Base-by-base conservation (phyloP, 2,797 vertebrate genomes). In the Triplophysa bombifrons region DNA sequence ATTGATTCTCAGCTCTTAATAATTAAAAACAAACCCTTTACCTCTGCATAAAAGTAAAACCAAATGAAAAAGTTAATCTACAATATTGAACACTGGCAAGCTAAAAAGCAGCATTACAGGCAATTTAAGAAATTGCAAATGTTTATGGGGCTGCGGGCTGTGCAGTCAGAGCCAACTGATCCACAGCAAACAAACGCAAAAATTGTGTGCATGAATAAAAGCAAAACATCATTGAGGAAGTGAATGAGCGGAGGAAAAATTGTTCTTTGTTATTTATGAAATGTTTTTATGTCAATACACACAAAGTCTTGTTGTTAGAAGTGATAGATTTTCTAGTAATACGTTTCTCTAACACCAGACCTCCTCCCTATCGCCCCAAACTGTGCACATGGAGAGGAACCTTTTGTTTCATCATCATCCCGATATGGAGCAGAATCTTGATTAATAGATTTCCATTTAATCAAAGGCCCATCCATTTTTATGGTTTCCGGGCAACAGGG, bases 391-490 rank as follows among this genome's bases (percentile, higher is more conserved):
- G 58, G 60, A 58, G 64, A 58, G 64, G 19, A 3, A 85, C 71
- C 76, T 75, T 74, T 38, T 80, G 86, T 72, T 74, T 81, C 73
- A 80, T 84, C 84, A 83, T 74, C 84, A 48, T 66, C 10, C 38
- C 73, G 69, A 80, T 86, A 83, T 85, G 79, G 78, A 86, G 82
- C 80, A 82, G 64, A 83, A 65, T 82, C 63, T 61, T 85, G 77
- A 90, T 90, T 85, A 87, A 87, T 90, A 83, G 85, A 72, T 86
- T 80, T 85, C 84, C 82, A 64, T 85, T 88, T 84, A 86, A 81
- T 82, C 74, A 13, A 65, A 85, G 50, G 27, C 58, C 70, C 34
- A 30, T 78, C 72, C 64, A 84, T 80, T n/a, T 38, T 80, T 70
- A 80, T 72, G 78, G 88, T 89, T 88, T 86, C 85, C 48, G 25